Percentiles rank a stretch among this genome's conserved stretches.
Conservation (phyloP, 1,140 invertebrate species). For the Nylanderia fulva region DNA sequence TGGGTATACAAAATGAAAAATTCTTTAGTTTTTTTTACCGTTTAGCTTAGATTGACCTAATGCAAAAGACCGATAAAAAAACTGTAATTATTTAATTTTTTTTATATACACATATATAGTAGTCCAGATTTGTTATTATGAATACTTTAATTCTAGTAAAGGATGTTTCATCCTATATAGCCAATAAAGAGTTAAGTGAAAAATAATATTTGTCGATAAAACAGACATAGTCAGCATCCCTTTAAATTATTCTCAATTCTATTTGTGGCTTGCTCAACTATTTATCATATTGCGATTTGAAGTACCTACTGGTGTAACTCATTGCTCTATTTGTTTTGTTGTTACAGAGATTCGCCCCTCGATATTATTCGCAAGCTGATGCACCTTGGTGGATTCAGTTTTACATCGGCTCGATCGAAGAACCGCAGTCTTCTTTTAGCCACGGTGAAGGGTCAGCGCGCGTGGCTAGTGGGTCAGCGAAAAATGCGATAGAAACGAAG, state of each 20-base stretch:
- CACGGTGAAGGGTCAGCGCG: conserved; percentile 34
- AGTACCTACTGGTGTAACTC: conserved; percentile 2
- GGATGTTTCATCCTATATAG: too few species aligned
- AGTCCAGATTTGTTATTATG: too few species aligned
- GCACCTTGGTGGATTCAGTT: conserved; percentile 14
- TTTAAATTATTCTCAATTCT: background rate
- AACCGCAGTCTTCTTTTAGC: conserved; percentile 25
- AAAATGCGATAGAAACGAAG: conserved; percentile 25
- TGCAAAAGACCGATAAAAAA: too few species aligned
- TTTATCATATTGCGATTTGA: conserved; percentile 2
- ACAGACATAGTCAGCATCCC: too few species aligned
- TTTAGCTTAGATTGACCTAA: too few species aligned
- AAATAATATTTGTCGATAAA: too few species aligned
- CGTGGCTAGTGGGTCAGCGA: conserved; percentile 7
- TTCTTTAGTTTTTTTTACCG: too few species aligned
- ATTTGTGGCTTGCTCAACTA: background rate
- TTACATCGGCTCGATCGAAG: conserved; percentile 33
- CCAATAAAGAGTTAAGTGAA: too few species aligned
- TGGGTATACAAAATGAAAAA: too few species aligned
- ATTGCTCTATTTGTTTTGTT: conserved; percentile 19
- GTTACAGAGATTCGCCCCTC: conserved; percentile 39
- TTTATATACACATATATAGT: too few species aligned
- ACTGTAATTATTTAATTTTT: too few species aligned
- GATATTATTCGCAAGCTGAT: conserved; percentile 19
- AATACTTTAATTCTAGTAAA: too few species aligned